A percentile compares a stretch with the other conserved stretches of the same genome.
Conservation (phyloP, 1,140 invertebrate genomes). For the Psix sp. region DNA sequence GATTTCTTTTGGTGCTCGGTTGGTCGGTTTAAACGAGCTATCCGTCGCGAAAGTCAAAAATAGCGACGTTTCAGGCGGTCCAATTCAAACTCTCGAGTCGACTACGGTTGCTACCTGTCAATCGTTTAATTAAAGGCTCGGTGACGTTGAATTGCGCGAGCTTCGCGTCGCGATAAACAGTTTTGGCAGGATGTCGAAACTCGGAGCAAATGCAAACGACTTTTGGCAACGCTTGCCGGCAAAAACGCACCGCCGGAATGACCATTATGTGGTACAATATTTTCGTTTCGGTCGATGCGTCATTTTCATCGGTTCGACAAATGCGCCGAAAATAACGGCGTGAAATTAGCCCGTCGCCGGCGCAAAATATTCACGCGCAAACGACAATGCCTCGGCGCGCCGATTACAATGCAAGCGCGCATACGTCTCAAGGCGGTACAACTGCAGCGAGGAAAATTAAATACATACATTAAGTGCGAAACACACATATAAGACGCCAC, state of each 20-base stretch:
- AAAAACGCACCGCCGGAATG: slow-evolving; percentile 4
- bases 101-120: slow-evolving; percentile 65
- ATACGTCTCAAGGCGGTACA: slow-evolving; percentile 19
- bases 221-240: slow-evolving; percentile 13
- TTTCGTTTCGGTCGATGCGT: slow-evolving; percentile 29
- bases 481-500: slow-evolving; percentile 35
- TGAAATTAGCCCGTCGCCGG: slow-evolving; percentile 42
- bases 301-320: slow-evolving; percentile 44
- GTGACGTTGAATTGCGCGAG: slow-evolving; percentile 53
- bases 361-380: slow-evolving; percentile 35
- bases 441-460: slow-evolving; percentile 51
- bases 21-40: slow-evolving; percentile 51
- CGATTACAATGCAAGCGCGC: slow-evolving; percentile 39
- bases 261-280: slow-evolving; percentile 44
- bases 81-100: slow-evolving; percentile 46
- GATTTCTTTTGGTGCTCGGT: too few relatives aligned
- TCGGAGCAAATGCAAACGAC: slow-evolving; percentile 23
- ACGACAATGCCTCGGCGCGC: slow-evolving; percentile 23
- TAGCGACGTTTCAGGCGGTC: slow-evolving; percentile 62
- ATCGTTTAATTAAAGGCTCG: slow-evolving; percentile 70
- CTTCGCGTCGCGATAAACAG: slow-evolving; percentile 46
- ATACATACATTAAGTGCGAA: slow-evolving; percentile 53
- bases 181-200: slow-evolving; percentile 39
- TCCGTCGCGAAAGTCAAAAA: slow-evolving; percentile 67
- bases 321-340: slow-evolving; percentile 45